Percentiles rank a stretch among this genome's conserved stretches.
These are phyloP conservation scores for Cephalopholis sonnerati DNA, from an alignment of 2,113 vertebrate species.

Conservation along the genomic window DNA sequence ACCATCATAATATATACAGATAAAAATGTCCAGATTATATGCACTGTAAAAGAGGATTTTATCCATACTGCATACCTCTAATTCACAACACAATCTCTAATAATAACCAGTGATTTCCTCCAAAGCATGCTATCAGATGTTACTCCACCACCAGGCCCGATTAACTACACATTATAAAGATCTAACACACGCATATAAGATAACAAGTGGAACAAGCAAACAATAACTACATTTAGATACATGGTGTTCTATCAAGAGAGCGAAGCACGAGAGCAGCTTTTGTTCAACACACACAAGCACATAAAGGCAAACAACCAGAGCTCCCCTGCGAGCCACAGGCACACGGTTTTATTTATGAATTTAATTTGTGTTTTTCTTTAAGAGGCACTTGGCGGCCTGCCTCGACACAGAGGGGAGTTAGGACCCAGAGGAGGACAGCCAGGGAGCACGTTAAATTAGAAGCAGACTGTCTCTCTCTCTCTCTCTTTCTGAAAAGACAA, in stretches of 20 bases:
- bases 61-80: not conserved
- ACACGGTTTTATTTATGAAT: conserved; percentile 73
- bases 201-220: not conserved
- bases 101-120: not conserved
- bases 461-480: conserved; percentile 76
- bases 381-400: conserved; percentile 59
- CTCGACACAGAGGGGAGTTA: conserved; percentile 72
- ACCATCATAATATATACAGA: not conserved
- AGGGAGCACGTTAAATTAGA: conserved; percentile 82
- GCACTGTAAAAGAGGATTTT: not conserved
- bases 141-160: not conserved
- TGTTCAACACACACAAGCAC: not conserved
- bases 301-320: conserved; percentile 40
- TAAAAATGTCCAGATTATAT: not conserved
- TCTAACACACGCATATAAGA: not conserved
- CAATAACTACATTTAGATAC: conserved; percentile 4
- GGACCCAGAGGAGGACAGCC: conserved; percentile 78
- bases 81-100: not conserved
- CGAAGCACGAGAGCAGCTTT: not conserved
- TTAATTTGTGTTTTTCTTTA: conserved; percentile 75
- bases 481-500: conserved; percentile 53
- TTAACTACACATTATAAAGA: conserved; percentile 1
- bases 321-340: conserved; percentile 63
- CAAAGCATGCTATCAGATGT: not conserved
- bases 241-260: not conserved